A percentile compares a stretch with the other conserved stretches of the same genome.
These are phyloP conservation scores for Coregonus ussuriensis DNA, from an alignment of 2,797 vertebrate genomes.

Conservation along the genomic window DNA sequence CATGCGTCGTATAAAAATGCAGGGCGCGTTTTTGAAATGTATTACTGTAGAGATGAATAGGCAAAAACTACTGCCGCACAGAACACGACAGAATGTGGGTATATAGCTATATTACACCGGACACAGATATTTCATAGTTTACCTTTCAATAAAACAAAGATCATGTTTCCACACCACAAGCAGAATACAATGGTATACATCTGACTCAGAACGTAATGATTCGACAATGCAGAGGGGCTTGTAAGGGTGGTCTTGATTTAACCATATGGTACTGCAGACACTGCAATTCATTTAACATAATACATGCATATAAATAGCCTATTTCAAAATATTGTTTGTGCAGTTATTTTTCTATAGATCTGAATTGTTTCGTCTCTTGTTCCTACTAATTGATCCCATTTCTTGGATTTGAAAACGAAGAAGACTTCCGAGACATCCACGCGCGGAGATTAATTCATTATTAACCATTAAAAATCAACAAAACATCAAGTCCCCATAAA, in stretches of 20 bases:
- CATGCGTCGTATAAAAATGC: conserved; percentile 41
- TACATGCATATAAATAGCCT: background rate
- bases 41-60: background rate
- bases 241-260: conserved; percentile 7
- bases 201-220: background rate
- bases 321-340: background rate
- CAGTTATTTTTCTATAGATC: background rate
- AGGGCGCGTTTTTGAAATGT: conserved; percentile 41
- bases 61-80: background rate
- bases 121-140: background rate
- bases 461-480: conserved; percentile 9
- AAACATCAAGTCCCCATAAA: conserved; percentile 35
- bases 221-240: background rate
- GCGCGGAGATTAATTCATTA: conserved; percentile 28
- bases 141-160: background rate
- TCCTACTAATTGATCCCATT: background rate
- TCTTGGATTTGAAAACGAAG: conserved; percentile 24
- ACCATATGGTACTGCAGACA: conserved; percentile 9
- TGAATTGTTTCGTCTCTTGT: conserved; percentile 16
- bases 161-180: background rate
- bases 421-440: background rate
- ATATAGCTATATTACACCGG: background rate
- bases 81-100: conserved; percentile 1
- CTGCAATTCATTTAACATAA: background rate
- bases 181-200: background rate